A percentile compares a stretch with the other conserved stretches of the same genome.
Evolutionary conservation across 2,797 vertebrate genomes (phyloP).

Genomic region (Neomorphus geoffroyi): DNA sequence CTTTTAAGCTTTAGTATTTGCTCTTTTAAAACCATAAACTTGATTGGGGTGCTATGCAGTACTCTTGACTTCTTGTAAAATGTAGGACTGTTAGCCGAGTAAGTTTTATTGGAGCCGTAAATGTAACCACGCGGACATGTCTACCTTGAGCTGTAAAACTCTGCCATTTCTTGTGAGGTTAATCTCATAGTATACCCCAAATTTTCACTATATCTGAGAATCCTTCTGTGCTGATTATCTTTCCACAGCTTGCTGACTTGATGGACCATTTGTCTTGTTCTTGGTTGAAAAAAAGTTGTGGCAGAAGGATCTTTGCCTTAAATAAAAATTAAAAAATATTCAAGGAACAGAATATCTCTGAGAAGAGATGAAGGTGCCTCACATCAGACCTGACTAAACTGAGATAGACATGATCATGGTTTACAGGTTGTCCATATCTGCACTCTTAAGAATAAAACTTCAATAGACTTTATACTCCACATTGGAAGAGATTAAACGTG

Average conservation of each 20-base stretch:
- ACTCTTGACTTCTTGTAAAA: neutral
- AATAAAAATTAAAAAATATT: neutral
- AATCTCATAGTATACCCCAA: neutral
- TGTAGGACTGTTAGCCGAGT: neutral
- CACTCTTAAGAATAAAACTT: neutral
- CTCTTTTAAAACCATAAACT: neutral
- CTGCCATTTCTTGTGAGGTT: neutral
- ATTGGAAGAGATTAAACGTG: accelerated
- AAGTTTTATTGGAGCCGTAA: neutral
- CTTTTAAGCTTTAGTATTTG: neutral
- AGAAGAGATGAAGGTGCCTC: neutral
- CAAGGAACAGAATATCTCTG: neutral
- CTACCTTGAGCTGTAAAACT: neutral
- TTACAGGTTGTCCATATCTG: neutral
- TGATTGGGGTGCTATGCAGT: accelerated
- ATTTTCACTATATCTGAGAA: neutral
- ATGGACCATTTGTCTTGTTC: neutral
- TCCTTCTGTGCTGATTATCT: neutral
- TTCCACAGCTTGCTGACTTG: neutral
- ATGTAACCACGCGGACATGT: neutral
- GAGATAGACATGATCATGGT: neutral
- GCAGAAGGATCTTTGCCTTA: neutral
- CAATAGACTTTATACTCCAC: accelerated
- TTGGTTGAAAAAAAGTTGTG: neutral
- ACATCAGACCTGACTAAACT: neutral